Base-by-base conservation (phyloP, 2,888 invertebrate genomes). In the Gymnosoma rotundatum region DNA sequence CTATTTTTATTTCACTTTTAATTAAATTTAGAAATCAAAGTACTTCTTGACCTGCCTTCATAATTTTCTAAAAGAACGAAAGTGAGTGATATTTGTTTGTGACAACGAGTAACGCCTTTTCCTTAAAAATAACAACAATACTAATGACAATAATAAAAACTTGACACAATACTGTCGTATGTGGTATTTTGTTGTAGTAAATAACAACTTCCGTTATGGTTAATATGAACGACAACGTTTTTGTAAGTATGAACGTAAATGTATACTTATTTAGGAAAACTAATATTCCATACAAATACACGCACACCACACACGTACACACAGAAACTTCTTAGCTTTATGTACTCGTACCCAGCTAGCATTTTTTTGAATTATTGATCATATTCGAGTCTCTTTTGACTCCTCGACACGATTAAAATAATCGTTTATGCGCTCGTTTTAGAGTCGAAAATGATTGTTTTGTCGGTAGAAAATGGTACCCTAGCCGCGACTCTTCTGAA, bases 81-180 rank as follows among this genome's bases (percentile, higher is more conserved):
- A 18, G 67, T 42, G 61, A 69, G 14, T 45, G 69, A 54, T 83
- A 66, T 70, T 70, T 84, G 84, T 70, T 78, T 64, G 63, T 84
- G 84, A 84, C 84, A 84, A 74, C 78, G 78, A 84, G 78, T 84
- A 81, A 81, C 81, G 84, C 84, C 84, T 84, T 73, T 79, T 81
- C 58, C 72, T 66, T 72, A 14, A 63, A 45, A 58, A 45, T 32
- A 69, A 67, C 20, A 67, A 48, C 60, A 60, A 18, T 36, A 38
- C 20, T 58, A 69, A 58, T 58, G 45, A 78, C 25, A 67, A 78
- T 63, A 73, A 63, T 66, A 73, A 75, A 66, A 32, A 69, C 64
- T 64, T 84, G 69, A 74, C 78, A 74, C 81, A 63, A 74, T 80
- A 70, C 69, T 81, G 81, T 78, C 78, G 73, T 74, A 36, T 78